Evolutionary conservation across 1,140 invertebrate species (phyloP), one percentile per base, ranked within the genome.

Genomic region (Thalassaphorura encarpata): DNA sequence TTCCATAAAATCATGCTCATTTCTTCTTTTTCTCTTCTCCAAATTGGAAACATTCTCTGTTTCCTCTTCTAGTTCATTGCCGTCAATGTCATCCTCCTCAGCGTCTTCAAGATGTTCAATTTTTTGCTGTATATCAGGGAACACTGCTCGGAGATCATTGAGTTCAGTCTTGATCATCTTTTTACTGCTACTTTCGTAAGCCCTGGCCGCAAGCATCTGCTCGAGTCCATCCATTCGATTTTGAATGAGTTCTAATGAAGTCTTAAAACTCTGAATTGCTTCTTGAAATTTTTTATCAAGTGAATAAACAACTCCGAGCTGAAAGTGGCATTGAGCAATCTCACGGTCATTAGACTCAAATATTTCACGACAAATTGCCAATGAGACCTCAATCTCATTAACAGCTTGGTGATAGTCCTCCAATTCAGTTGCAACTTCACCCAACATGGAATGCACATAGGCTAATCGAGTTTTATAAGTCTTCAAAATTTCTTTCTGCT

Each of bases 101-200:
- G 48, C 57, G 36, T 48, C 58, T 19, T 57, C 42, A 1, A 43
- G 84, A 60, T 89, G 87, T n/a, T 77, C 72, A 43, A 90, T 85
- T 71, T 87, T 89, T 24, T 86, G 83, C 55, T 80, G 75, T n/a
- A 94, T 85, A 59, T 93, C 89, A 0, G 87, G 87, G 2, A 93
- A 66, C 0, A 93, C 70, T 58, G 80, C 78, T 48, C 81, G 78
- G 8, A 91, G 82, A 72, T 92, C 88, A 0, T 77, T 78, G 59
- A 82, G 76, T 36, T 52, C 28, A 2, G n/a, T 50, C 1, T 18
- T 11, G 15, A 21, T 23, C 29, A 0, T 15, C 0, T 36, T 33
- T 11, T 49, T 45, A 21, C 28, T 15, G 4, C 43, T 52, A 47
- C 40, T 40, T 56, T 41, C 19, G 16, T 41, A 6, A 36, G 52